These are phyloP conservation scores for Bostrychus sinensis DNA, from an alignment of 2,113 vertebrate genomes.

Conservation along the genomic window DNA sequence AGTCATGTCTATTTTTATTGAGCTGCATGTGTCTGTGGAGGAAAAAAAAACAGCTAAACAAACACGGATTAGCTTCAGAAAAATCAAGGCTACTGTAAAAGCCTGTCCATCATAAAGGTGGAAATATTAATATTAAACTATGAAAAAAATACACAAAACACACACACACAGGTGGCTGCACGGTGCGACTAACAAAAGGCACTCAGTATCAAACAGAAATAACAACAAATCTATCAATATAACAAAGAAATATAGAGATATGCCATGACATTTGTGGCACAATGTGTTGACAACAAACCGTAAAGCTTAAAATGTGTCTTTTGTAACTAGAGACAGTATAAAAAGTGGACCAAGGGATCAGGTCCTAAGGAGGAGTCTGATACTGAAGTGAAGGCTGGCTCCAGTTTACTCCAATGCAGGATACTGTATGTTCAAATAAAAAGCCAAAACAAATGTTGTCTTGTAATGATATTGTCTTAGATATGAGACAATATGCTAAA, in stretches of 20 bases:
- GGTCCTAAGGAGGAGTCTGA: no score
- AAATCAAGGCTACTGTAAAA: conserved; percentile 40
- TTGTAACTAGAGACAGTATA: no score
- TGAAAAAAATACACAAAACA: conserved; percentile 38
- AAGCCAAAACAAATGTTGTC: no score
- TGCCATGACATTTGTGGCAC: no score
- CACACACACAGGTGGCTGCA: conserved; percentile 21
- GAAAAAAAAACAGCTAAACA: conserved; percentile 52
- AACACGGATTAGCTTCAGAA: conserved; percentile 37
- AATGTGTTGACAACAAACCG: no score
- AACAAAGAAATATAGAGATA: neutral
- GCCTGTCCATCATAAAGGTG: neutral
- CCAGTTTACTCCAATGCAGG: no score
- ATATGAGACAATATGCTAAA: no score
- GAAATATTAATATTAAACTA: conserved; percentile 17
- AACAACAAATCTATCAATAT: conserved; percentile 13
- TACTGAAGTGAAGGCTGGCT: no score
- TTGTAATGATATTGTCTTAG: no score
- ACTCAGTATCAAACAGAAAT: conserved; percentile 28
- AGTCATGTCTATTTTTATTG: conserved; percentile 78
- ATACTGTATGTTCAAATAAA: no score
- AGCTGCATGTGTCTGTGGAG: conserved; percentile 45
- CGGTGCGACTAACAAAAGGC: conserved; percentile 24
- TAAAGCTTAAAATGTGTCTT: no score
- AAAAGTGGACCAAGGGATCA: no score